Evolutionary conservation across 1,140 invertebrate species (phyloP), one percentile per base, ranked within the genome.

Genomic region (Spodoptera frugiperda): DNA sequence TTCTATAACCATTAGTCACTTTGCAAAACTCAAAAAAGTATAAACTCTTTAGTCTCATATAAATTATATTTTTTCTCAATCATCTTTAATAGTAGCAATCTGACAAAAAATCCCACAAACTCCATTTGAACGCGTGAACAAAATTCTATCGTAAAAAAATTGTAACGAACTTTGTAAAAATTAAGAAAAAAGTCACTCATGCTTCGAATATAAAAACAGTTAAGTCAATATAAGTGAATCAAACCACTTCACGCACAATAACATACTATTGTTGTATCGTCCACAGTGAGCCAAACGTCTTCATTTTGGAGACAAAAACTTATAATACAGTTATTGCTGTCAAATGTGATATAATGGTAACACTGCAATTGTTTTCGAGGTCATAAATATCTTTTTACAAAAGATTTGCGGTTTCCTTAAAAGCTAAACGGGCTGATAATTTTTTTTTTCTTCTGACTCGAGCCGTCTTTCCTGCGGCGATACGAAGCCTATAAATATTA

Each of bases 331-430:
- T 91, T 91, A 93, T 90, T 91, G 86, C 89, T 92, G 91, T 93
- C 89, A 91, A 91, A 84, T 88, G 78, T 89, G 90, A 89, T 91
- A 93, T 92, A 93, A 91, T 92, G 89, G 89, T 91, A 90, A 91
- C 87, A 87, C 78, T 84, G 78, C 92, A 93, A 93, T 94, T 94
- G 92, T 94, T 94, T 94, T 89, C 87, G 70, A 80, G 81, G 65
- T 83, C 87, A 94, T 94, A 94, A 94, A 94, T 94, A 91, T 85
- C 87, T 82, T 87, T 82, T 88, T 87, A 93, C 91, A 91, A 94
- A 90, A 84, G 89, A 91, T 89, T 90, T 85, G 92, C 92, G 92
- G 92, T 94, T 92, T 92, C 89, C 90, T 91, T 91, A 93, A 94
- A 92, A 91, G 91, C 85, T 90, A 89, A 93, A 91, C 89, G 79